Evolutionary conservation across 1,140 invertebrate species (phyloP).

Genomic region (Cydia strobilella): DNA sequence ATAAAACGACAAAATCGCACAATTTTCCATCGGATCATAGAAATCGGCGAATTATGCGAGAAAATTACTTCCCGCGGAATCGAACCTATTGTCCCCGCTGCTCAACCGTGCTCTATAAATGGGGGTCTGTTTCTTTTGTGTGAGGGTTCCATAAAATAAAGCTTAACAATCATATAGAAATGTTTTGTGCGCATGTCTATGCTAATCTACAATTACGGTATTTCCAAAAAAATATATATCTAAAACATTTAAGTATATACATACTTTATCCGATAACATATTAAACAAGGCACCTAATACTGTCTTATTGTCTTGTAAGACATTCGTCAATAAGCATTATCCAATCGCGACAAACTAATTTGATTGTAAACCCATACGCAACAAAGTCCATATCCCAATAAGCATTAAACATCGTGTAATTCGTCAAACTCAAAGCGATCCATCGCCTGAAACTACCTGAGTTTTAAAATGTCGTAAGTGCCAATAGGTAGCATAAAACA

Average conservation of each 20-base stretch:
- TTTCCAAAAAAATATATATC: neutral
- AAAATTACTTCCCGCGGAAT: conserved; percentile 52
- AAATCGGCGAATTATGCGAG: conserved; percentile 40
- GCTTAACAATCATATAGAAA: neutral
- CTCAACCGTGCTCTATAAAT: conserved; percentile 31
- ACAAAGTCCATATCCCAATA: conserved; percentile 4
- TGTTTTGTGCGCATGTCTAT: neutral
- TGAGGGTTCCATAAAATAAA: neutral
- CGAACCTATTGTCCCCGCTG: conserved; percentile 46
- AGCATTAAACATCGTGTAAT: neutral
- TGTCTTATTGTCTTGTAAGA: conserved; percentile 41
- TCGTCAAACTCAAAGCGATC: conserved; percentile 41
- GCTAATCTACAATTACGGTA: conserved; percentile 34
- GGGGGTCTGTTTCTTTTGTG: neutral
- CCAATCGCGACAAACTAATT: neutral
- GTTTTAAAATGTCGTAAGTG: conserved; percentile 47
- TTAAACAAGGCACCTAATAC: neutral
- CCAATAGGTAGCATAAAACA: neutral
- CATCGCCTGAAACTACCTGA: conserved; percentile 49
- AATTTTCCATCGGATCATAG: conserved; percentile 28
- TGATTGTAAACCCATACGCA: neutral
- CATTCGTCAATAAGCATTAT: conserved; percentile 67
- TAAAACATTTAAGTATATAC: neutral
- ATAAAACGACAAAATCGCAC: conserved; percentile 17
- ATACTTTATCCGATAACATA: neutral